Percentiles rank a stretch among this genome's conserved stretches.
phyloP scores from a whole-genome alignment of 2,888 invertebrate species.

The Esperia sulphurella region DNA sequence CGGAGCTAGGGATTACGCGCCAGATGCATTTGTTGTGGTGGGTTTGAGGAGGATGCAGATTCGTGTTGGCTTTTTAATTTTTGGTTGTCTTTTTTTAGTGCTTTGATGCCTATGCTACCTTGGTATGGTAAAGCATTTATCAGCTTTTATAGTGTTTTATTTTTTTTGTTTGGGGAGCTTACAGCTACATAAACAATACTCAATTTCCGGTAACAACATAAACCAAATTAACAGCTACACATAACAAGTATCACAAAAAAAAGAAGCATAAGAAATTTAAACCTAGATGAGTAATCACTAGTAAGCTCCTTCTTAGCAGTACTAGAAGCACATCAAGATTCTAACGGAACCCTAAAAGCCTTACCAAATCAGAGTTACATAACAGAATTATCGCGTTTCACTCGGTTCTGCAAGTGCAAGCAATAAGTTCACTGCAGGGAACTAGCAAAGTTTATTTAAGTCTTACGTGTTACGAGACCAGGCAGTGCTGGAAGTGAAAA shows the following conservation, averaged over 20 bases:
- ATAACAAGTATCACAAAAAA: too few relatives aligned
- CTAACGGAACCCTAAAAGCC: background rate
- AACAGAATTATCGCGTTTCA: background rate
- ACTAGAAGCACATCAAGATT: background rate
- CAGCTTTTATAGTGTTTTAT: too few relatives aligned
- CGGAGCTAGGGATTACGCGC: background rate
- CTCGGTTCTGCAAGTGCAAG: slow-evolving; percentile 8
- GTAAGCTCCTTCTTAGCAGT: too few relatives aligned
- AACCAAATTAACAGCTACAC: too few relatives aligned
- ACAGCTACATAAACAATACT: too few relatives aligned
- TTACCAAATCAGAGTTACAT: background rate
- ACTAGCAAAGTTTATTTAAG: slow-evolving; percentile 24
- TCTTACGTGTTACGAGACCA: slow-evolving; percentile 23
- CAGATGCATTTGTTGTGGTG: background rate
- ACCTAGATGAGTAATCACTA: too few relatives aligned
- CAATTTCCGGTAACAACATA: too few relatives aligned
- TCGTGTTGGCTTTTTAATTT: background rate
- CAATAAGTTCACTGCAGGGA: slow-evolving; percentile 20
- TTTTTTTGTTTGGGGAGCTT: too few relatives aligned
- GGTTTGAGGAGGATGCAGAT: background rate
- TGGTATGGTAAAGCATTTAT: too few relatives aligned
- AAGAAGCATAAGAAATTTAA: too few relatives aligned
- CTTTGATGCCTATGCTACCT: background rate
- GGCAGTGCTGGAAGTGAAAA: slow-evolving; percentile 8
- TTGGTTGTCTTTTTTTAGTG: background rate